Conservation (phyloP, 2,888 invertebrate genomes). For the Ormyrus rosae region DNA sequence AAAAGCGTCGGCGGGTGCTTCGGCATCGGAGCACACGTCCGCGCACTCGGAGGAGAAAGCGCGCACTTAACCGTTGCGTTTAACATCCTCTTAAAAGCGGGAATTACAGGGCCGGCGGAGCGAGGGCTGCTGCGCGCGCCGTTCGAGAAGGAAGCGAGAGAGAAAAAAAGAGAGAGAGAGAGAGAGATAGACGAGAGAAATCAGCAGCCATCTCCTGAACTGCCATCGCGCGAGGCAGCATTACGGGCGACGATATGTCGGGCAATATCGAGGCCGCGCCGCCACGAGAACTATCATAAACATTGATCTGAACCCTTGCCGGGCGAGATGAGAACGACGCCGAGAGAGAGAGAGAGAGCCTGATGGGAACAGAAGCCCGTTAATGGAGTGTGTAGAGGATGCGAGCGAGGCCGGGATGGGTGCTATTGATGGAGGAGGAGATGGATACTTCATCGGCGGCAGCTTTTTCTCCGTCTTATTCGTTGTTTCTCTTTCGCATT, state of each 20-base stretch:
- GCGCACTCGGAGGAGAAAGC: too few relatives aligned
- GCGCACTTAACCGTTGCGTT: too few relatives aligned
- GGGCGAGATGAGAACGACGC: background rate
- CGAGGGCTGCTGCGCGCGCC: background rate
- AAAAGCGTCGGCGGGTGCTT: too few relatives aligned
- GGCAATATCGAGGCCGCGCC: conserved; percentile 5
- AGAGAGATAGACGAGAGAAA: background rate
- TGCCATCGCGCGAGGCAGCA: conserved; percentile 2
- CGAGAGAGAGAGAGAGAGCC: background rate
- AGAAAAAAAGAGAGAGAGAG: background rate
- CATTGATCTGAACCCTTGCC: conserved; percentile 18
- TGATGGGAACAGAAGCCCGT: too few relatives aligned
- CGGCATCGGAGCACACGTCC: too few relatives aligned
- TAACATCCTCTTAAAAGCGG: too few relatives aligned
- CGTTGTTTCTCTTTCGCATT: background rate
- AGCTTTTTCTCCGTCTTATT: background rate
- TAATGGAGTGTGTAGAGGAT: too few relatives aligned
- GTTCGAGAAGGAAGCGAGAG: background rate
- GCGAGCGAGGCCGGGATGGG: background rate
- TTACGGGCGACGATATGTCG: conserved; percentile 12
- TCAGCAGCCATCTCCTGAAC: conserved; percentile 6
- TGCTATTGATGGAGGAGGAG: conserved; percentile 14
- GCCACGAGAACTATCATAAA: conserved; percentile 25
- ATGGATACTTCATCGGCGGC: conserved; percentile 27
- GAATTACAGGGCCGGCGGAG: too few relatives aligned